Conservation (phyloP, 2,113 vertebrate species). For the Murina feae region DNA sequence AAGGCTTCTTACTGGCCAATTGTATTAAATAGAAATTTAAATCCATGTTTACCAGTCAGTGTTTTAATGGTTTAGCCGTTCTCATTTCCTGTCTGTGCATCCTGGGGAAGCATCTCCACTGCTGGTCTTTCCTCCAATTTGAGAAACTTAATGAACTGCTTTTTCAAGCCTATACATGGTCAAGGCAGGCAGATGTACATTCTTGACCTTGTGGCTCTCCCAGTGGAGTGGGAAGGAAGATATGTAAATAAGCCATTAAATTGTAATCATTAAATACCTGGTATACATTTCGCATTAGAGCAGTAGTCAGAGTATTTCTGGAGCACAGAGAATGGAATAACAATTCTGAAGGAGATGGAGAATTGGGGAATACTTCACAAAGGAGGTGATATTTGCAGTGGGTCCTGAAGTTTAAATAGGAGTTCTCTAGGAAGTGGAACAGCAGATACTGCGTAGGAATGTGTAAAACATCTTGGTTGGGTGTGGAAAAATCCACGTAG, state of each 20-base stretch:
- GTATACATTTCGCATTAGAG: not conserved
- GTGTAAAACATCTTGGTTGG: not conserved
- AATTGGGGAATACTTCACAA: not conserved
- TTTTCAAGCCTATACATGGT: not conserved
- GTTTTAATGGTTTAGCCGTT: not conserved
- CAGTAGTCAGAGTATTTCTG: not conserved
- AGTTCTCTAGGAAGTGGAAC: not conserved
- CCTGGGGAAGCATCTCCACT: constrained; percentile 38
- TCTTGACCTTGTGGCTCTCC: not conserved
- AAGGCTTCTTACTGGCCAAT: constrained; percentile 6
- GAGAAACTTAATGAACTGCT: not conserved
- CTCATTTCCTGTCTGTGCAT: constrained; percentile 33
- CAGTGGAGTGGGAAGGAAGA: not conserved
- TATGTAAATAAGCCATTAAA: not conserved
- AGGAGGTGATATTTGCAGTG: not conserved
- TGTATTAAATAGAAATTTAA: constrained; percentile 15
- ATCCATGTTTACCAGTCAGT: not conserved
- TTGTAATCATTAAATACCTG: not conserved
- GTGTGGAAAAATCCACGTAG: not conserved
- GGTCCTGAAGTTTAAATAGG: not conserved
- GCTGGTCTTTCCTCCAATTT: not conserved
- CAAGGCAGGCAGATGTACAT: not conserved
- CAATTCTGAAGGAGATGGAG: not conserved
- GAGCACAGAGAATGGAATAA: not conserved
- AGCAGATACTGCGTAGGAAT: not conserved